Evolutionary conservation across 2,113 vertebrate genomes (phyloP).

Genomic region (Sturnus vulgaris): DNA sequence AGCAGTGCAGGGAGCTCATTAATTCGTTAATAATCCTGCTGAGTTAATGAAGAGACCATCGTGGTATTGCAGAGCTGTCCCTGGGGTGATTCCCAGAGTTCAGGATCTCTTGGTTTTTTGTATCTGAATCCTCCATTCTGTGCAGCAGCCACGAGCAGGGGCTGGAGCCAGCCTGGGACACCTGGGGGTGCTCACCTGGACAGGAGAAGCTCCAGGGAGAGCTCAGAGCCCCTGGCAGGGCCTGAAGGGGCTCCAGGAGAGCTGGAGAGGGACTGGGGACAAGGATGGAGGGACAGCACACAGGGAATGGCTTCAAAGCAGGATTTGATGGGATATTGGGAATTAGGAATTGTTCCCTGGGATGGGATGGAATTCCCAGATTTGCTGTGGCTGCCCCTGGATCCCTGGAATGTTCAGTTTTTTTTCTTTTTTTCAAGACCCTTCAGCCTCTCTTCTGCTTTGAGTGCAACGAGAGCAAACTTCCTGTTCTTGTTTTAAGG

Average conservation of each 20-base stretch:
- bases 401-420: too few species aligned
- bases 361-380: too few species aligned
- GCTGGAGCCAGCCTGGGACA: neutral
- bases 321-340: fast-evolving
- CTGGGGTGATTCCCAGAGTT: neutral
- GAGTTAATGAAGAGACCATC: neutral
- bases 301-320: neutral
- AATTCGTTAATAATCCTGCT: neutral
- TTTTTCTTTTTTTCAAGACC: neutral
- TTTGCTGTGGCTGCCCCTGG: too few species aligned
- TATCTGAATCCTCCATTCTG: neutral
- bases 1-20: neutral
- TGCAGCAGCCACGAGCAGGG: neutral
- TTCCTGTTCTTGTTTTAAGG: neutral
- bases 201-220: neutral
- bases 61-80: fast-evolving
- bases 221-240: neutral
- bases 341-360: neutral
- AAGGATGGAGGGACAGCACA: neutral
- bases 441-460: neutral
- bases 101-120: neutral
- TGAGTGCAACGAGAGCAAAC: neutral
- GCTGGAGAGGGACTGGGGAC: neutral
- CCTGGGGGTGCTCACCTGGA: neutral
- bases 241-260: neutral